Evolutionary conservation across 2,797 vertebrate genomes (phyloP), one percentile per base, ranked within the genome.

Genomic region (Alfaro cultratus): DNA sequence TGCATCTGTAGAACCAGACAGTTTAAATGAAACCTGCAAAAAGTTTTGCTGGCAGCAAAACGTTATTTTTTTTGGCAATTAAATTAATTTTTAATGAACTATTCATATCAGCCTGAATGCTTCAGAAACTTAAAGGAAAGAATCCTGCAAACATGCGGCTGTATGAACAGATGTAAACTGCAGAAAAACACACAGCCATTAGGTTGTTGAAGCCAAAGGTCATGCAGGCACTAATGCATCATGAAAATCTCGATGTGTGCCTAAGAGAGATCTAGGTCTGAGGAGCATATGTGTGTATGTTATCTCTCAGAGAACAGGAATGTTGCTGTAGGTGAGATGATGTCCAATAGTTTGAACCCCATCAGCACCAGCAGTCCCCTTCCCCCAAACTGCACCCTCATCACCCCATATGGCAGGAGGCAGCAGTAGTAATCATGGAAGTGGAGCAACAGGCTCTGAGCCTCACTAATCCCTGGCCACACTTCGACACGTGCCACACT

Each of bases 351-450:
- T 87, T 74, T 83, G 82, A 49, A 34, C 75, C 73, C 72, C 73
- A 51, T 9, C 46, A 39, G 47, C 43, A 73, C 21, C 74, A 57
- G 21, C 53, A 77, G 31, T 39, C 62, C 70, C 72, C 72, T 71
- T 21, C 55, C 78, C 57, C 62, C 76, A 84, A 88, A 87, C 92
- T 83, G 87, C 90, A 82, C 75, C 88, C 83, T 84, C 87, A 86
- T 83, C 86, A 75, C 43, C 92, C 95, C 95, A 96, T 95, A 96
- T 96, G 96, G 94, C 93, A 87, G 88, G 72, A 88, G 92, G 93
- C 93, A 95, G 91, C 92, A 95, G 93, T 93, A 94, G 94, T 95
- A 96, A 96, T 96, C 94, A 95, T 93, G 92, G 95, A 95, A 95
- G 93, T 96, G 94, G 95, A 95, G 94, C 95, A 96, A 94, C 92